Percentiles rank a stretch among this genome's conserved stretches.
Conservation (phyloP, 2,888 invertebrate genomes). For the Physocephala rufipes region DNA sequence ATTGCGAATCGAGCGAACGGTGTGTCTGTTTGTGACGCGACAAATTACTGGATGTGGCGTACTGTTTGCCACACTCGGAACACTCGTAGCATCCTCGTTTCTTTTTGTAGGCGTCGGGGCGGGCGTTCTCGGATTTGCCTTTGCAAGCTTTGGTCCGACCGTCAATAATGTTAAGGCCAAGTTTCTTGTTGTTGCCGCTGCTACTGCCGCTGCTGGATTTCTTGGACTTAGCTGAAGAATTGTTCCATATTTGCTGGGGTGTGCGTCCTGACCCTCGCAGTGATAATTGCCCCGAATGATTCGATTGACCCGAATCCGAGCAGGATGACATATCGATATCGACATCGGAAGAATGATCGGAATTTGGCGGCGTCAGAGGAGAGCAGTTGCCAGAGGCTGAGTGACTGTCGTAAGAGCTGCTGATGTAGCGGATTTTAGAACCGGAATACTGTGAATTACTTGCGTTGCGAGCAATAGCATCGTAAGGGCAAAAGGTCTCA, state of each 20-base stretch:
- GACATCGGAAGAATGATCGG: slow-evolving; percentile 77
- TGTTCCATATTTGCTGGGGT: slow-evolving; percentile 43
- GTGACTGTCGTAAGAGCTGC: slow-evolving; percentile 63
- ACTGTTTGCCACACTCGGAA: slow-evolving; percentile 88
- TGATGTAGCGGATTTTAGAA: slow-evolving; percentile 62
- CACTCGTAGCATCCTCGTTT: slow-evolving; percentile 74
- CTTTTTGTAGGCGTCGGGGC: slow-evolving; percentile 55
- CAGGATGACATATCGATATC: slow-evolving; percentile 69
- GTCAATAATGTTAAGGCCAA: slow-evolving; percentile 60
- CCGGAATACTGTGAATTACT: slow-evolving; percentile 43
- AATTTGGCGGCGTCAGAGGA: slow-evolving; percentile 75
- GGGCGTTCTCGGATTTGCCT: slow-evolving; percentile 38
- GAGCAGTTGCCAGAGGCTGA: slow-evolving; percentile 65
- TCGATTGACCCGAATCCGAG: slow-evolving; percentile 60
- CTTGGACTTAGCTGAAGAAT: slow-evolving; percentile 42
- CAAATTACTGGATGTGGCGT: slow-evolving; percentile 90
- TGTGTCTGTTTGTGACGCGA: slow-evolving; percentile 93
- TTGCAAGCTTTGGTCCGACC: slow-evolving; percentile 62
- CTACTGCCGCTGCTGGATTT: slow-evolving; percentile 38
- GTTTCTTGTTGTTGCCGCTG: slow-evolving; percentile 41
- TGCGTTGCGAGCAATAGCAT: slow-evolving; percentile 28
- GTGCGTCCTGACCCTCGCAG: slow-evolving; percentile 14
- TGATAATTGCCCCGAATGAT: slow-evolving; percentile 26
- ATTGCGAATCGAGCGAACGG: slow-evolving; percentile 91
- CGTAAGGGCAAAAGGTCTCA: slow-evolving; percentile 45